These are phyloP conservation scores for Sylvilagus bachmani DNA, from an alignment of 2,113 vertebrate species.

Conservation along the genomic window DNA sequence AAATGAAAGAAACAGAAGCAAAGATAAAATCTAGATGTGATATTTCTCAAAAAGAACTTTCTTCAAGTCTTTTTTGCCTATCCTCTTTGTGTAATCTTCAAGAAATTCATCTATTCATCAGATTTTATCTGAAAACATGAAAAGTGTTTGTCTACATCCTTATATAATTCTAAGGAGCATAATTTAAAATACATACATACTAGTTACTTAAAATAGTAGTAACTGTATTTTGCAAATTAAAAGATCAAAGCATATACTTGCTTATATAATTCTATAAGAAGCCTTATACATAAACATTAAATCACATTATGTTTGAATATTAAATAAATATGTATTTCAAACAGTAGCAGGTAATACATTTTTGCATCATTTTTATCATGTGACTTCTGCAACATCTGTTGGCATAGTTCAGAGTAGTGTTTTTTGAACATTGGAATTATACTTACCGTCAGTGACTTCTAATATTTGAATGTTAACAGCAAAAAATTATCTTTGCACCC, in stretches of 20 bases:
- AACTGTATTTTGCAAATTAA: conserved; percentile 24
- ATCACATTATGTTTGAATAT: not conserved
- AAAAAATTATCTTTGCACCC: not conserved
- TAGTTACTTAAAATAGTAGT: not conserved
- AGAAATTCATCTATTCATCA: not conserved
- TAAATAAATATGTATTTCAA: not conserved
- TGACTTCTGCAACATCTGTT: not conserved
- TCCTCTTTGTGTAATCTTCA: not conserved
- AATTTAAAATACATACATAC: not conserved
- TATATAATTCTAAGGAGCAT: not conserved
- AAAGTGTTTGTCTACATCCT: not conserved
- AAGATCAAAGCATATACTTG: not conserved
- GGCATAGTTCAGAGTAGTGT: not conserved
- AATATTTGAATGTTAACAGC: not conserved
- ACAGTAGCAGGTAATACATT: not conserved
- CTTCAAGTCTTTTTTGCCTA: not conserved
- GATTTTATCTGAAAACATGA: not conserved
- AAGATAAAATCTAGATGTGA: not conserved
- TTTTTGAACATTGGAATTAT: not conserved
- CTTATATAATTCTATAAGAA: conserved; percentile 21
- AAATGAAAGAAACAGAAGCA: not conserved
- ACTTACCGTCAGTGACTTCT: not conserved
- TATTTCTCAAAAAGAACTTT: not conserved
- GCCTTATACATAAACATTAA: conserved; percentile 14
- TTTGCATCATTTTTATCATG: conserved; percentile 49